phyloP scores from a whole-genome alignment of 2,797 vertebrate genomes.

The Phoxinus dragarum region DNA sequence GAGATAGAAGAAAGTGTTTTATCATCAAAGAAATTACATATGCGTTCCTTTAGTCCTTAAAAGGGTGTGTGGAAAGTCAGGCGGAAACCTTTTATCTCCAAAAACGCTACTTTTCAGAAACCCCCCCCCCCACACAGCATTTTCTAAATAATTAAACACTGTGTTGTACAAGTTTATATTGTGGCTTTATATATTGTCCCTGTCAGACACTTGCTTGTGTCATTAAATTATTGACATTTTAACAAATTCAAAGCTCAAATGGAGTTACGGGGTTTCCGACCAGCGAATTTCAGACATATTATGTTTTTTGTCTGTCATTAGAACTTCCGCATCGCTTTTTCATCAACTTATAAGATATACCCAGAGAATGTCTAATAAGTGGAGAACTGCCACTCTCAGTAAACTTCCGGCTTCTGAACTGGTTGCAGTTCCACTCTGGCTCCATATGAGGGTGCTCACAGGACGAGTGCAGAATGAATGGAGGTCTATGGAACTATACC shows the following conservation, averaged over 20 bases:
- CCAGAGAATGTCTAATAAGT: no score
- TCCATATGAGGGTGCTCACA: no score
- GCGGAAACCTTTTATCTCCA: background rate
- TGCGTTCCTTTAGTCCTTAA: background rate
- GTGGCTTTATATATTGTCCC: background rate
- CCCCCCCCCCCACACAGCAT: no score
- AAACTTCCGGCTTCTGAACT: no score
- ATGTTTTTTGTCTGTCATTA: background rate
- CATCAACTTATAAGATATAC: background rate
- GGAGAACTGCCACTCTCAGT: no score
- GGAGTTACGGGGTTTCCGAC: background rate
- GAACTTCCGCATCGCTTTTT: background rate
- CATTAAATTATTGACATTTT: no score
- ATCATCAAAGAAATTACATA: background rate
- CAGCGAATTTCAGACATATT: background rate
- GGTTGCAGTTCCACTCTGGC: no score
- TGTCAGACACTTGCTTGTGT: no score
- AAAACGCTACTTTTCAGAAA: background rate
- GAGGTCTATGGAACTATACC: no score
- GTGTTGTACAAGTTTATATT: background rate
- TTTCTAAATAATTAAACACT: no score
- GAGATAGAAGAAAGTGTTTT: conserved; percentile 6
- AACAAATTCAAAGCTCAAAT: background rate
- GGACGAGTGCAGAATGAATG: no score
- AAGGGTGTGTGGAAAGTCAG: background rate